These are phyloP conservation scores for Cataglyphis rosenhaueri DNA, from an alignment of 2,888 invertebrate genomes.

Conservation along the genomic window DNA sequence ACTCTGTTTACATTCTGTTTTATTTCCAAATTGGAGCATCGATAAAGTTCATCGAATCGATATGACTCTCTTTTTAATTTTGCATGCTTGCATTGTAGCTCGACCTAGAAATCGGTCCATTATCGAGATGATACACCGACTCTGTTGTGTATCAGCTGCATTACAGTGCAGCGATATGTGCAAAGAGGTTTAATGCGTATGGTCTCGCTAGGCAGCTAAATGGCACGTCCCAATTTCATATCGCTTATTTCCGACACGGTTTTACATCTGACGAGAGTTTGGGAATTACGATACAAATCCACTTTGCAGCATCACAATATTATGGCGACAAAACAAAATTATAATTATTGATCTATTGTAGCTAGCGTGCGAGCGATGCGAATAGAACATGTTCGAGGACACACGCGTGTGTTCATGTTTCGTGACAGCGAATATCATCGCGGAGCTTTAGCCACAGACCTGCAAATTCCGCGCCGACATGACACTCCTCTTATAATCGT, in stretches of 20 bases:
- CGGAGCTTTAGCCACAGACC: not conserved
- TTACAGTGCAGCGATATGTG: not conserved
- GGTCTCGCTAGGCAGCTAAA: not conserved
- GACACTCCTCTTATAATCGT: not conserved
- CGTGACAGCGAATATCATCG: slow-evolving; percentile 5
- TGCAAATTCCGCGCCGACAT: not conserved
- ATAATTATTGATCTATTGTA: slow-evolving; percentile 27
- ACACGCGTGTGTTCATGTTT: not conserved
- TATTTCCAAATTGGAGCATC: not conserved
- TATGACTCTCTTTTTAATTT: slow-evolving; percentile 7
- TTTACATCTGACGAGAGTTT: slow-evolving; percentile 21
- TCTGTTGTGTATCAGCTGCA: not conserved
- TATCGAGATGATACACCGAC: slow-evolving; percentile 26
- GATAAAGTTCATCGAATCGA: not conserved
- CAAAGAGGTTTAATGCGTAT: slow-evolving; percentile 31
- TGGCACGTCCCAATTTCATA: slow-evolving; percentile 25
- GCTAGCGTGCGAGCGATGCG: not conserved
- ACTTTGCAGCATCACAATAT: slow-evolving; percentile 8
- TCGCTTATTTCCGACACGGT: slow-evolving; percentile 4
- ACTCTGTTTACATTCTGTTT: not conserved
- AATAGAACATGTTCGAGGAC: not conserved
- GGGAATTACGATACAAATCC: slow-evolving; percentile 14
- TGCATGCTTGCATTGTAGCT: not conserved
- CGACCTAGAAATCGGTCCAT: slow-evolving; percentile 30
- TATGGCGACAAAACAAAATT: slow-evolving; percentile 7